Evolutionary conservation across 2,797 vertebrate species (phyloP).

Genomic region (Schizopygopsis pylzovi): DNA sequence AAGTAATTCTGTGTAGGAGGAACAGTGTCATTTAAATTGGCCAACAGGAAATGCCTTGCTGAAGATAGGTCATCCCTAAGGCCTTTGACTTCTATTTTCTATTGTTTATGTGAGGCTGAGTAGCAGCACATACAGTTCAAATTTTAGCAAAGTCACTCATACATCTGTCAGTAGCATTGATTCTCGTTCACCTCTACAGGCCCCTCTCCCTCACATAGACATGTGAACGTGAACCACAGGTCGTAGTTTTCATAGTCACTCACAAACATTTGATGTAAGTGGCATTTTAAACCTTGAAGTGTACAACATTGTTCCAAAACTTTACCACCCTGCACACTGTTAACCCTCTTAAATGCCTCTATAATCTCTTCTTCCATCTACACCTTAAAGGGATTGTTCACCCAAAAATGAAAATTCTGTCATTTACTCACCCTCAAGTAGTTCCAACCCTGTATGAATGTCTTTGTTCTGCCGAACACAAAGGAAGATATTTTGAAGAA

Average conservation of each 20-base stretch:
- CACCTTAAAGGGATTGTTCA: neutral
- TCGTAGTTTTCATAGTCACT: neutral
- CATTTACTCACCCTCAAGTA: too few relatives aligned
- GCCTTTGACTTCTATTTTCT: constrained; percentile 52
- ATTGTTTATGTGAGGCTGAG: constrained; percentile 40
- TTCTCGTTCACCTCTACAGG: neutral
- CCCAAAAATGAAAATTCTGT: too few relatives aligned
- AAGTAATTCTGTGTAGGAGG: constrained; percentile 41
- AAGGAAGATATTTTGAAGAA: too few relatives aligned
- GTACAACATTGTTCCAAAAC: neutral
- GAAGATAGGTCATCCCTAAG: constrained; percentile 55
- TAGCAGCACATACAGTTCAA: constrained; percentile 24
- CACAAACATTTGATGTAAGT: neutral
- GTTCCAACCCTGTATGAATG: too few relatives aligned
- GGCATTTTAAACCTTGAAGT: neutral
- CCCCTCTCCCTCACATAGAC: neutral
- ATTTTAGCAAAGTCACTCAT: neutral
- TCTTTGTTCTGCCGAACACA: too few relatives aligned
- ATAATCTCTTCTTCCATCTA: neutral
- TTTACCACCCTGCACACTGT: neutral
- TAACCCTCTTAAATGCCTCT: neutral
- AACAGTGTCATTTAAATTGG: constrained; percentile 55
- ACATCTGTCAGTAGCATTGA: neutral
- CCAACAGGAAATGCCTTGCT: constrained; percentile 61
- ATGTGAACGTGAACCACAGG: neutral